Conservation (phyloP, 2,113 vertebrate genomes). For the Bubalus kerabau region DNA sequence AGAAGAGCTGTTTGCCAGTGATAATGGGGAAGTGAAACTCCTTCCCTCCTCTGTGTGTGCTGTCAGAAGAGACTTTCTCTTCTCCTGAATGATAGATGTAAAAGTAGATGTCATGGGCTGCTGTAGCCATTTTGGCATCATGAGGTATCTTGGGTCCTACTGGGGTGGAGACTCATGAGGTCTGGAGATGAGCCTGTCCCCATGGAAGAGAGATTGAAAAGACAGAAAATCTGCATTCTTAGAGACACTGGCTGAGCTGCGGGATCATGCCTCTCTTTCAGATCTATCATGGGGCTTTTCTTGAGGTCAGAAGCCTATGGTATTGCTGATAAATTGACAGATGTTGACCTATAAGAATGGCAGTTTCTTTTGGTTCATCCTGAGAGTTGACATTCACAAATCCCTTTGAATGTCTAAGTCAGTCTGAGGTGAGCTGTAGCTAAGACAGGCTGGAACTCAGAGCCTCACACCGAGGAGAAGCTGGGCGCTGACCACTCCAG, state of each 20-base stretch:
- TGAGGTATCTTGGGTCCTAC: not conserved
- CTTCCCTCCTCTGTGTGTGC: not conserved
- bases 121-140: not conserved
- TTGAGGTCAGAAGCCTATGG: not conserved
- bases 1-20: not conserved
- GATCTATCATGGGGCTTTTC: not conserved
- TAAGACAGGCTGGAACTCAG: not conserved
- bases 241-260: not conserved
- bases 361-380: not conserved
- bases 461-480: not conserved
- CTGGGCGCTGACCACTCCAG: fast-evolving
- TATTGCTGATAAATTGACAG: not conserved
- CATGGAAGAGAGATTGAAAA: not conserved
- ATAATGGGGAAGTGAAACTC: not conserved
- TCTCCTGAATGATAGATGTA: no score
- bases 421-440: not conserved
- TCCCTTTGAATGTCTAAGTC: not conserved
- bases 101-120: not conserved
- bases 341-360: not conserved
- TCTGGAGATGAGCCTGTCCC: not conserved
- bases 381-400: not conserved
- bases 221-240: not conserved
- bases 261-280: not conserved
- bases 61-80: not conserved
- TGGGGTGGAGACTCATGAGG: not conserved